Evolutionary conservation across 1,140 invertebrate species (phyloP).

Genomic region (Ips typographus): DNA sequence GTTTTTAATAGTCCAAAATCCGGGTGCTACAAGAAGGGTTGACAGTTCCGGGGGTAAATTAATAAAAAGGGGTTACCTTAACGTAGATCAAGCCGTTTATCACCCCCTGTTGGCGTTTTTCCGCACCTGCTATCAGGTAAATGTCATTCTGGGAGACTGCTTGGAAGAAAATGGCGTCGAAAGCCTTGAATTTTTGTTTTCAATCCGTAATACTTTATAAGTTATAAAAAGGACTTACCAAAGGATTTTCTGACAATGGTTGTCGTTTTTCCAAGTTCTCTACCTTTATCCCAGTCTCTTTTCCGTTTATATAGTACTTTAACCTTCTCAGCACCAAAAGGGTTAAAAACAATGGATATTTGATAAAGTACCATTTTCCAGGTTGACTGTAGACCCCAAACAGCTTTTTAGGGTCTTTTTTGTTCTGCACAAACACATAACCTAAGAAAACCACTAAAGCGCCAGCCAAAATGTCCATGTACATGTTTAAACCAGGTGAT

Average conservation of each 20-base stretch:
- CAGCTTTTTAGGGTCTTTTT: conserved; percentile 54
- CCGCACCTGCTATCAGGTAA: conserved; percentile 58
- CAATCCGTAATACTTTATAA: neutral
- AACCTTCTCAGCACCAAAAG: conserved; percentile 60
- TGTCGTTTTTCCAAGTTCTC: conserved; percentile 62
- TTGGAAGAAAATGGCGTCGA: conserved; percentile 65
- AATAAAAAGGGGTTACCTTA: conserved; percentile 50
- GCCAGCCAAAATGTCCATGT: conserved; percentile 29
- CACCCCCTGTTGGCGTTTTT: conserved; percentile 57
- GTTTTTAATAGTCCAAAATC: conserved; percentile 66
- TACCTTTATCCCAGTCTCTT: conserved; percentile 37
- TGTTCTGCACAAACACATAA: conserved; percentile 17
- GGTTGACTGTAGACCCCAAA: conserved; percentile 61
- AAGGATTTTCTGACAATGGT: conserved; percentile 59
- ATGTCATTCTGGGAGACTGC: conserved; percentile 55
- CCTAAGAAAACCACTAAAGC: conserved; percentile 27
- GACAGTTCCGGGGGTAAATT: neutral
- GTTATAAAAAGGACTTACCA: conserved; percentile 50
- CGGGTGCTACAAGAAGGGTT: conserved; percentile 56
- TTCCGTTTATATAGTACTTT: conserved; percentile 42
- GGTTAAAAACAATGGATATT: conserved; percentile 59
- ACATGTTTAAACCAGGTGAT: conserved; percentile 11
- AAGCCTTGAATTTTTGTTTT: conserved; percentile 53
- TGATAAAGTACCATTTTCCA: conserved; percentile 65
- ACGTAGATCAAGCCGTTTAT: conserved; percentile 61